These are phyloP conservation scores for Neoniphon sammara DNA, from an alignment of 2,797 vertebrate species.

Conservation along the genomic window DNA sequence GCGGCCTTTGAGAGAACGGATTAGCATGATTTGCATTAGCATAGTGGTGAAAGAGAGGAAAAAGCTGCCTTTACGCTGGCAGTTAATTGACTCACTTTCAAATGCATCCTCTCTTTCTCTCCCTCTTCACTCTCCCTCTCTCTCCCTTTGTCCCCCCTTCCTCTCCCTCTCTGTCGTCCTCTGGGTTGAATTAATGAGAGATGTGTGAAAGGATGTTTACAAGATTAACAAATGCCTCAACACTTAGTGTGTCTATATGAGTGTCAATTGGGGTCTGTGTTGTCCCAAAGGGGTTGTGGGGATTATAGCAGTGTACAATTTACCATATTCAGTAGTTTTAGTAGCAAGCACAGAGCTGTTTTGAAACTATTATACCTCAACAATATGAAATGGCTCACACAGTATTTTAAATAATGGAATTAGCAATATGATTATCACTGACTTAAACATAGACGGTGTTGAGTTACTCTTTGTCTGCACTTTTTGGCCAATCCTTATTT, in stretches of 20 bases:
- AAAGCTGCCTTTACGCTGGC: conserved; percentile 34
- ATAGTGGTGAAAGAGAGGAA: conserved; percentile 50
- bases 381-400: conserved; percentile 5
- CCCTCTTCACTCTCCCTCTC: conserved; percentile 12
- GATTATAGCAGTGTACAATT: conserved; percentile 50
- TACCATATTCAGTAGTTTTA: conserved; percentile 37
- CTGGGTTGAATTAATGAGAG: conserved; percentile 76
- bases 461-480: background rate
- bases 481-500: background rate
- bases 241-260: conserved; percentile 57
- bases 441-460: conserved; percentile 8
- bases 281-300: conserved; percentile 52
- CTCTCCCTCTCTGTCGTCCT: conserved; percentile 39
- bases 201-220: conserved; percentile 75
- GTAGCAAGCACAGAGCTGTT: conserved; percentile 16
- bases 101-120: conserved; percentile 28
- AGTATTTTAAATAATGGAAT: conserved; percentile 22
- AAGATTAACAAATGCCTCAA: conserved; percentile 75
- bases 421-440: background rate
- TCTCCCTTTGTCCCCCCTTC: conserved; percentile 1
- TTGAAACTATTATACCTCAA: conserved; percentile 16
- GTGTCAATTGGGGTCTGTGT: conserved; percentile 47
- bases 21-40: conserved; percentile 51
- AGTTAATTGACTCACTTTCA: conserved; percentile 64
- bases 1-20: conserved; percentile 32